phyloP scores from a whole-genome alignment of 2,888 invertebrate species.

The Orthosia incerta region DNA sequence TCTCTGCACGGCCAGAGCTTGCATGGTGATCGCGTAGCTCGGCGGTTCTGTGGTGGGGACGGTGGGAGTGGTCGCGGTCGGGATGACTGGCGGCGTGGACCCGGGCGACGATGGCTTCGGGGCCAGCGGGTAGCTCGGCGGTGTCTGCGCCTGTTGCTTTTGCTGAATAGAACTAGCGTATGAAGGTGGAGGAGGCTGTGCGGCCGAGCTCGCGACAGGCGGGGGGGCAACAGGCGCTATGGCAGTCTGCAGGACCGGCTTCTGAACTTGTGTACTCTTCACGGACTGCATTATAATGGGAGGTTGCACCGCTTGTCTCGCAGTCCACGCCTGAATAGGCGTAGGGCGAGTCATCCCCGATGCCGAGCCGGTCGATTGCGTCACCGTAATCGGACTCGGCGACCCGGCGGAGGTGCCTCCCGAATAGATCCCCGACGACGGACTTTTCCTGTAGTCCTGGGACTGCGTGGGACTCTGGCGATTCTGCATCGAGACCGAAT shows the following conservation, averaged over 20 bases:
- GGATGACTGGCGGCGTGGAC: conserved; percentile 84
- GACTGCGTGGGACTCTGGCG: conserved; percentile 96
- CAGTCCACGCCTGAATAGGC: conserved; percentile 96
- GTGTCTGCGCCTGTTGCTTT: conserved; percentile 91
- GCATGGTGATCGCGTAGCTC: conserved; percentile 97
- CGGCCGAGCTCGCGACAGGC: conserved; percentile 87
- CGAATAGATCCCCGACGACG: conserved; percentile 96
- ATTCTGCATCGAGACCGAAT: conserved; percentile 96
- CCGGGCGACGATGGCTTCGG: conserved; percentile 90
- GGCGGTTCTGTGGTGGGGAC: conserved; percentile 97
- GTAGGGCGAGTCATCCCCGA: conserved; percentile 94
- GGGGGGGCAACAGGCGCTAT: conserved; percentile 96
- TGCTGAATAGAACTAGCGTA: conserved; percentile 96
- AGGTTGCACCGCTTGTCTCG: conserved; percentile 96
- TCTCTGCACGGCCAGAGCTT: conserved; percentile 94
- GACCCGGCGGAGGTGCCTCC: conserved; percentile 96
- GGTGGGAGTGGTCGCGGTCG: conserved; percentile 84
- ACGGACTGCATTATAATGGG: conserved; percentile 99
- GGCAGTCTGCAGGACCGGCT: conserved; percentile 98
- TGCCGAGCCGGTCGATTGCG: conserved; percentile 92
- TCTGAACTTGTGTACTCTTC: conserved; percentile 98
- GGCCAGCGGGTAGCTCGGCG: conserved; percentile 88
- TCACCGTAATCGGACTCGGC: conserved; percentile 95
- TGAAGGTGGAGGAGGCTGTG: conserved; percentile 94
- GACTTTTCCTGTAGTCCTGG: conserved; percentile 95